Evolutionary conservation across 2,797 vertebrate species (phyloP).

Genomic region (Emys orbicularis): DNA sequence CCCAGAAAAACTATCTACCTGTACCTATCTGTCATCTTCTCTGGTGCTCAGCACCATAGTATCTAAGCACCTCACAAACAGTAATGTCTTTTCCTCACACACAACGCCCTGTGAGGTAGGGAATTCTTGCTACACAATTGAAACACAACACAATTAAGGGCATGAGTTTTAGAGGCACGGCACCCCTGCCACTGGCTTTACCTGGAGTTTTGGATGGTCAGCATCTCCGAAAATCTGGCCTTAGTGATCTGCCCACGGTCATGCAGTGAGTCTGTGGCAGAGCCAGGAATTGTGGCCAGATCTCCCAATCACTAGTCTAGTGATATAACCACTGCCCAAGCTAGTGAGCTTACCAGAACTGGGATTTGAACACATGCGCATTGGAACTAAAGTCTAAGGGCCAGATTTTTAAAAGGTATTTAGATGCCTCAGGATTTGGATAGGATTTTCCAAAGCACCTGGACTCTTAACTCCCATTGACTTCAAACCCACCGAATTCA

Average conservation of each 20-base stretch:
- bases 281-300: fast-evolving
- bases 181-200: neutral
- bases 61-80: neutral
- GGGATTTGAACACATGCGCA: fast-evolving
- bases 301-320: neutral
- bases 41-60: fast-evolving
- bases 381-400: fast-evolving
- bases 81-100: neutral
- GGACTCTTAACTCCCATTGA: neutral
- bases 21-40: neutral
- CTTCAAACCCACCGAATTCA: neutral
- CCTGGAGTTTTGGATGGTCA: neutral
- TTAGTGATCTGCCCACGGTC: neutral
- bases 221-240: neutral
- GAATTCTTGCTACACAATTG: neutral
- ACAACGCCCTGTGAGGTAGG: neutral
- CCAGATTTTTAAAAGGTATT: fast-evolving
- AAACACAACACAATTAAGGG: neutral
- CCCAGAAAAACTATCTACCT: neutral
- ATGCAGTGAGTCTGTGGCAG: neutral
- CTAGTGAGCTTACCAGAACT: neutral
- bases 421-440: fast-evolving
- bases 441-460: neutral
- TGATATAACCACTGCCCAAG: neutral
- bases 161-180: neutral